These are phyloP conservation scores for Latheticus oryzae DNA, from an alignment of 2,888 invertebrate genomes.

Conservation along the genomic window DNA sequence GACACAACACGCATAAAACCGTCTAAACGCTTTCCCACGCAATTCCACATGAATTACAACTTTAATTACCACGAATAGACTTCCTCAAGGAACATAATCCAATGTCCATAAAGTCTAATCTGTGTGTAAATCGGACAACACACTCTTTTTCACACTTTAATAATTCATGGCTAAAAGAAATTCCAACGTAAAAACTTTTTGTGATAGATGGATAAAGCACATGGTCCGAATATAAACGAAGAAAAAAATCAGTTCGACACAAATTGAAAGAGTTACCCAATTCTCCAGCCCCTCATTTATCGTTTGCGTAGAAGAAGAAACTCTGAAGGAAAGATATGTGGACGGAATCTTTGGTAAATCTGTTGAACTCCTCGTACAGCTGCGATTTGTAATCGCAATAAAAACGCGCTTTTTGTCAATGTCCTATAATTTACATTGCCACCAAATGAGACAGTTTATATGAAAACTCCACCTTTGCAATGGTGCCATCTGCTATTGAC, in stretches of 20 bases:
- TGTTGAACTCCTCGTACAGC: slow-evolving; percentile 5
- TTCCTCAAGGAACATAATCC: slow-evolving; percentile 13
- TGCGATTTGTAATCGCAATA: no score
- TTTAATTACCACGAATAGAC: slow-evolving; percentile 18
- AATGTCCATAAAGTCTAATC: slow-evolving; percentile 18
- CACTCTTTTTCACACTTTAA: slow-evolving; percentile 1
- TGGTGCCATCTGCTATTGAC: no score
- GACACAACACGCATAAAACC: slow-evolving; percentile 22
- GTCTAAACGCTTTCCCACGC: slow-evolving; percentile 14
- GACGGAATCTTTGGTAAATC: slow-evolving; percentile 19
- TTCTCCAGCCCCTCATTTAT: slow-evolving; percentile 11
- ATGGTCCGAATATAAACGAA: slow-evolving; percentile 10
- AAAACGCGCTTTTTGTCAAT: slow-evolving; percentile 4
- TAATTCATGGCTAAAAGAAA: slow-evolving; percentile 18
- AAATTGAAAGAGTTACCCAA: slow-evolving; percentile 23
- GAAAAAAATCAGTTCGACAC: slow-evolving; percentile 18
- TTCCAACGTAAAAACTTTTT: slow-evolving; percentile 5
- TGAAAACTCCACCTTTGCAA: no score
- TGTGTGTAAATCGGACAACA: slow-evolving; percentile 2
- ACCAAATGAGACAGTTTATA: no score
- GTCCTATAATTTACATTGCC: no score
- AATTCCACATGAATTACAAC: slow-evolving; percentile 22
- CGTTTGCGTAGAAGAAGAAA: no score
- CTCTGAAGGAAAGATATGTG: slow-evolving; percentile 16
- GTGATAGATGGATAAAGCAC: slow-evolving; percentile 16